Evolutionary conservation across 2,113 vertebrate species (phyloP), one percentile per base, ranked within the genome.

Genomic region (Scomber scombrus): DNA sequence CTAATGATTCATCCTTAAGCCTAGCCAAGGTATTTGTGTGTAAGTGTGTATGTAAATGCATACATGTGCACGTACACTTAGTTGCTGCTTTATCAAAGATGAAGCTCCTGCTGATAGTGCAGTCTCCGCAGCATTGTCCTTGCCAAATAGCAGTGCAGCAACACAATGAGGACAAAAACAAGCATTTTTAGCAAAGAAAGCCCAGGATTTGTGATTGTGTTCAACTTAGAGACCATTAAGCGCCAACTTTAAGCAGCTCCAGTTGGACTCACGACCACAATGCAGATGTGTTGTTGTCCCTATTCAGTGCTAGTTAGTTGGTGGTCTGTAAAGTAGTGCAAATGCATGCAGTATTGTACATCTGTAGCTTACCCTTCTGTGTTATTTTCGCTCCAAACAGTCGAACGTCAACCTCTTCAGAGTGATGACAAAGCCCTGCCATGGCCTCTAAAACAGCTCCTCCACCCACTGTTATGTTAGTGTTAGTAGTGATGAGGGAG

Each of bases 401-500:
- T 69, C 70, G 34, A 61, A 60, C 54, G 55, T 51, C 45, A 85
- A 73, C 47, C 54, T 49, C 61, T 49, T 85, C 68, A 64, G 75
- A 64, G 80, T 79, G 67, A 83, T 85, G 85, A 80, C 81, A 84
- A 73, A 78, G 70, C 49, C 69, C 70, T 51, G 78, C 75, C 54
- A 74, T 78, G 71, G 58, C 76, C 82, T 84, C 71, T 83, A 5
- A 78, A 90, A 72, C 81, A 61, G 71, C 62, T 54, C 75, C 82
- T 82, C 85, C 85, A 84, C 86, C 85, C 84, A 75, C 76, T 87
- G 85, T 82, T 90, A 57, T 86, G 84, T 78, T 82, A 78, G 60
- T 23, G 71, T 87, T 85, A 89, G 65, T 76, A 82, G 89, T 89
- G 90, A 90, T 92, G 88, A 92, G 88, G 86, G 91, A 92, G 82